Percentiles rank a stretch among this genome's conserved stretches.
Evolutionary conservation across 1,140 invertebrate genomes (phyloP).

Genomic region (Drosophila sp.): DNA sequence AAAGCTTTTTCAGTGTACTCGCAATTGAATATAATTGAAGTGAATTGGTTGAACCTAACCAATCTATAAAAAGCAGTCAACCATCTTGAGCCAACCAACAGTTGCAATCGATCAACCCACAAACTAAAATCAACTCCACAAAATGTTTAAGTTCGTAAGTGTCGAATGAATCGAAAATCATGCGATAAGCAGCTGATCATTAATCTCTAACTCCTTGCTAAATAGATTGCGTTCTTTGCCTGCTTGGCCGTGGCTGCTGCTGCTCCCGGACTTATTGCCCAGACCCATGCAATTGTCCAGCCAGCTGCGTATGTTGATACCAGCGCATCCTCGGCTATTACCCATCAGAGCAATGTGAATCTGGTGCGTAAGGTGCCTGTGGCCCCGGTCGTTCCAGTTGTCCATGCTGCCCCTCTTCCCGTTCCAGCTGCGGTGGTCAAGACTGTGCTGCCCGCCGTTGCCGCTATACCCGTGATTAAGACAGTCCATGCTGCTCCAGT

Average conservation of each 20-base stretch:
- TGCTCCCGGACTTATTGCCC: constrained; percentile 67
- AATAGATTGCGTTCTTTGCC: constrained; percentile 68
- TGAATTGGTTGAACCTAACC: constrained; percentile 14
- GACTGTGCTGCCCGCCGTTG: constrained; percentile 37
- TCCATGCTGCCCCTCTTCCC: constrained; percentile 69
- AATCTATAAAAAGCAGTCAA: constrained; percentile 41
- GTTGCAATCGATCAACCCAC: constrained; percentile 65
- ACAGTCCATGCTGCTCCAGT: constrained; percentile 76
- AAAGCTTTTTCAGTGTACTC: constrained; percentile 31
- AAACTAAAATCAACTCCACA: constrained; percentile 40
- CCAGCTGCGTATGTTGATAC: constrained; percentile 70
- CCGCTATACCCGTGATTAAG: constrained; percentile 45
- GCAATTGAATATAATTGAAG: constrained; percentile 43
- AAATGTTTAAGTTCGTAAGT: constrained; percentile 82
- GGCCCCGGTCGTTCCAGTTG: constrained; percentile 46
- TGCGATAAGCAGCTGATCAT: constrained; percentile 2
- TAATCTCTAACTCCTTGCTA: neutral
- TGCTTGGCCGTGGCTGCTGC: constrained; percentile 68
- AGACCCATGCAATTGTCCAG: constrained; percentile 69
- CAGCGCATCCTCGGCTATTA: constrained; percentile 82
- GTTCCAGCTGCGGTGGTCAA: constrained; percentile 56
- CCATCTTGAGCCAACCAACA: constrained; percentile 54
- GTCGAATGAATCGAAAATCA: neutral
- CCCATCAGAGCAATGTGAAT: constrained; percentile 83
- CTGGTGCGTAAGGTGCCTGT: constrained; percentile 70